phyloP scores from a whole-genome alignment of 1,140 invertebrate species.

The Archivesica marissinica region DNA sequence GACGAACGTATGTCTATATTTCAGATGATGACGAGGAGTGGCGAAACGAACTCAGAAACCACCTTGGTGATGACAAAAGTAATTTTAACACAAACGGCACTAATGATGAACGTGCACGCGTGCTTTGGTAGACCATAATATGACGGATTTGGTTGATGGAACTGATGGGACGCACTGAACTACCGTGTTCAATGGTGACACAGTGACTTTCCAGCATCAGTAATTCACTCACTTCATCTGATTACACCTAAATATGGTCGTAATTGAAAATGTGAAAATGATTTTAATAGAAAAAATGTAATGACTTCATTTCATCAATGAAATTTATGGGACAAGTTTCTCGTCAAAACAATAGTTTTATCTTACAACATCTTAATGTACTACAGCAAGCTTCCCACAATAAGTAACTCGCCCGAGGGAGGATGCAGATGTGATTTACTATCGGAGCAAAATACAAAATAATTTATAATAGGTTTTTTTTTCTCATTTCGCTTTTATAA shows the following conservation, averaged over 20 bases:
- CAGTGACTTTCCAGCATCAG: background rate
- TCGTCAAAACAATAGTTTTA: background rate
- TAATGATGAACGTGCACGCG: background rate
- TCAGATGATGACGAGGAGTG: too few species aligned
- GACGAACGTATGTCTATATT: too few species aligned
- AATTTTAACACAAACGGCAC: too few species aligned
- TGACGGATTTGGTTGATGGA: background rate
- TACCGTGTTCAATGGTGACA: background rate
- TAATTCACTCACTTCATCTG: background rate
- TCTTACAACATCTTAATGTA: background rate
- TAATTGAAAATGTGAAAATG: constrained; percentile 10
- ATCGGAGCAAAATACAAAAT: too few species aligned
- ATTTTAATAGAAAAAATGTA: background rate
- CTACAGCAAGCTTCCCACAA: background rate
- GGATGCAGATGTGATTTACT: too few species aligned
- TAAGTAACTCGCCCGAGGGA: background rate
- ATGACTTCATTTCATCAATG: background rate
- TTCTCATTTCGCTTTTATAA: too few species aligned
- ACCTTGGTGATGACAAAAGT: too few species aligned
- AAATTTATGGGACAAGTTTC: background rate
- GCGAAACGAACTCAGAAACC: too few species aligned
- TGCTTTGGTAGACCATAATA: too few species aligned
- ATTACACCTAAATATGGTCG: background rate
- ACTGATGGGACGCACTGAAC: background rate
- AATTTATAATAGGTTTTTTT: too few species aligned